Evolutionary conservation across 53 echinoderm and acorn worm genomes (phyloP), one percentile per base, ranked within the genome.

Genomic region (Pentamera pediparva): DNA sequence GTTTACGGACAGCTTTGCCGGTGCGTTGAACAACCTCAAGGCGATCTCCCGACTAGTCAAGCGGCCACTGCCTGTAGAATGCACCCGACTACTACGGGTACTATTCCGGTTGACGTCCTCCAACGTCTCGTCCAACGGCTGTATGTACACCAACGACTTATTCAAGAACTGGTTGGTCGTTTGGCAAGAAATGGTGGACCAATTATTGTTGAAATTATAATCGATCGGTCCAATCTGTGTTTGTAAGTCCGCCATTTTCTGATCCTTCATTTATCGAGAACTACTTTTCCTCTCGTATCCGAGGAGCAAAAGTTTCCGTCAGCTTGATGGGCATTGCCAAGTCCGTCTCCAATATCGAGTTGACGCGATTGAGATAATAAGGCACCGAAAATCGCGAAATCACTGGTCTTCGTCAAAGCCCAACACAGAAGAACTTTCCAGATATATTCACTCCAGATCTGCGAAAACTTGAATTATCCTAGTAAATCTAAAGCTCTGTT

Each of bases 181-280:
- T 54, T 72, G 73, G 15, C 73, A 34, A 33, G 73, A 72, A 34
- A 72, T 32, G 4, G 73, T 35, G 11, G 73, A 53, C 73, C 73
- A 72, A 54, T 72, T 72, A 26, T 72, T 72, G 37, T 72, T 72
- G 19, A 72, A 72, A 54, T 72, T 72, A 33, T 72, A 72, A 26
- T 72, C 73, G 24, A 72, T 53, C 34, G 73, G 73, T n/a, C 73
- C 73, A 24, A 72, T 33, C 22, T 51, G 73, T 33, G 73, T 72
- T 33, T 72, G 73, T 21, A 72, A 32, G 32, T 72, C 73, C 55
- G 73, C 73, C 73, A 72, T 72, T 28, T 26, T 54, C 54, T 26
- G 25, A 67, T 67, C 45, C 67, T 67, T 67, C 67, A 67, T 67
- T 28, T 67, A 67, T 37, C 45, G 24, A n/a, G n/a, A n/a, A n/a